Percentiles rank a stretch among this genome's conserved stretches.
Conservation (phyloP, 2,113 vertebrate species). For the Carollia perspicillata region DNA sequence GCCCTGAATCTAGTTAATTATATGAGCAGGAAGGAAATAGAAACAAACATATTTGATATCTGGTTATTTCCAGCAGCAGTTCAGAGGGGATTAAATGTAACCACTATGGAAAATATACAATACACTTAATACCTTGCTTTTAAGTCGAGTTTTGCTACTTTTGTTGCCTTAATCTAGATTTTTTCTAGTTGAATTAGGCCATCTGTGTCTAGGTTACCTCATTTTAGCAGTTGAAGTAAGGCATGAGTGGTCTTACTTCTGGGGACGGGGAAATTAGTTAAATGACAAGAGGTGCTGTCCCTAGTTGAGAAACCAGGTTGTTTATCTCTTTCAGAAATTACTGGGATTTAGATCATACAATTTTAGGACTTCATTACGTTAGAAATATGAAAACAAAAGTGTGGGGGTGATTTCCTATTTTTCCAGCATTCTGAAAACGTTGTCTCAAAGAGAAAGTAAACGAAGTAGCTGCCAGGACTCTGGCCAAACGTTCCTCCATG, state of each 20-base stretch:
- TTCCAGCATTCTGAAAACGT: constrained; percentile 25
- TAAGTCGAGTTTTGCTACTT: neutral
- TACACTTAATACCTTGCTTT: neutral
- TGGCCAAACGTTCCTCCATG: neutral
- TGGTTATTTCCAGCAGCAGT: neutral
- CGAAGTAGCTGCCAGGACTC: neutral
- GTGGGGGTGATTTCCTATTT: neutral
- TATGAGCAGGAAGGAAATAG: neutral
- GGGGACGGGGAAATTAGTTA: neutral
- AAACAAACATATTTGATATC: neutral
- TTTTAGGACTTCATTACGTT: neutral
- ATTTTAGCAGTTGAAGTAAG: neutral
- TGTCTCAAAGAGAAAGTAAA: neutral
- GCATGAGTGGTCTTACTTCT: neutral
- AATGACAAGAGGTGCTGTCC: neutral
- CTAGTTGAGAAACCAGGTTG: neutral
- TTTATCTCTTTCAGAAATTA: constrained; percentile 5
- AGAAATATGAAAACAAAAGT: neutral
- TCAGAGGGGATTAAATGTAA: neutral
- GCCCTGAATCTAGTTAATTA: neutral
- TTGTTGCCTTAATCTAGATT: neutral
- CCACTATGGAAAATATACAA: neutral
- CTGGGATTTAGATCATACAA: neutral
- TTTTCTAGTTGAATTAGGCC: neutral
- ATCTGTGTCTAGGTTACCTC: neutral